A percentile compares a stretch with the other conserved stretches of the same genome.
phyloP scores from a whole-genome alignment of 2,888 invertebrate genomes.

The Eristalis arbustorum region DNA sequence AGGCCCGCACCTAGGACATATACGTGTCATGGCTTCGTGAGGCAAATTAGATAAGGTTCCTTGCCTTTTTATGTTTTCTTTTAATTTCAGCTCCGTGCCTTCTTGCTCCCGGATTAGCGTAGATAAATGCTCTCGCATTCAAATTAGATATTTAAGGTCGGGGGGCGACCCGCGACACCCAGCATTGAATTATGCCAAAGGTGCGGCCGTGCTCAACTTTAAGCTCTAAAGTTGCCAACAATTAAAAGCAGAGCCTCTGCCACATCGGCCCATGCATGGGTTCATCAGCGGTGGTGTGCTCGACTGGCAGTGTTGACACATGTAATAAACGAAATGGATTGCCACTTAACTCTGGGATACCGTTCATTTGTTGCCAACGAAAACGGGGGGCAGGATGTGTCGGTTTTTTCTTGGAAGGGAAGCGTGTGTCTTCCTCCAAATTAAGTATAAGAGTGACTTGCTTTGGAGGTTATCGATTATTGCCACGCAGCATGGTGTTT shows the following conservation, averaged over 20 bases:
- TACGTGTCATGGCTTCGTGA: constrained; percentile 35
- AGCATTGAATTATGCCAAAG: not conserved
- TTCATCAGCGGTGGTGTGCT: not conserved
- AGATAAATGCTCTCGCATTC: constrained; percentile 66
- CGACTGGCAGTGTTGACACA: not conserved
- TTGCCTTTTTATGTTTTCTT: constrained; percentile 51
- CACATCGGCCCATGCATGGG: not conserved
- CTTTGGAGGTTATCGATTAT: constrained; percentile 13
- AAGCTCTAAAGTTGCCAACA: not conserved
- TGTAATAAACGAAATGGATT: constrained; percentile 27
- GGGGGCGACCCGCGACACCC: constrained; percentile 27
- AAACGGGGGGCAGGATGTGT: constrained; percentile 34
- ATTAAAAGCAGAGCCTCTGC: not conserved
- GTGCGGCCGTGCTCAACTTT: not conserved
- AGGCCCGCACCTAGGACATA: not conserved
- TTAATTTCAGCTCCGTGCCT: constrained; percentile 40
- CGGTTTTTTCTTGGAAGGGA: not conserved
- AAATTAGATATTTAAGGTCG: constrained; percentile 60
- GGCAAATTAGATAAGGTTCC: constrained; percentile 47
- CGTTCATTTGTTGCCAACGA: constrained; percentile 45
- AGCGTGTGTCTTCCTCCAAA: constrained; percentile 13
- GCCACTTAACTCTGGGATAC: constrained; percentile 6
- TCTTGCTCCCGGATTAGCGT: constrained; percentile 32
- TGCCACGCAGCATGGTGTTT: not conserved
- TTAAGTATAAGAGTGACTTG: constrained; percentile 18